Evolutionary conservation across 2,797 vertebrate species (phyloP), one percentile per base, ranked within the genome.

Genomic region (Liasis olivaceus): DNA sequence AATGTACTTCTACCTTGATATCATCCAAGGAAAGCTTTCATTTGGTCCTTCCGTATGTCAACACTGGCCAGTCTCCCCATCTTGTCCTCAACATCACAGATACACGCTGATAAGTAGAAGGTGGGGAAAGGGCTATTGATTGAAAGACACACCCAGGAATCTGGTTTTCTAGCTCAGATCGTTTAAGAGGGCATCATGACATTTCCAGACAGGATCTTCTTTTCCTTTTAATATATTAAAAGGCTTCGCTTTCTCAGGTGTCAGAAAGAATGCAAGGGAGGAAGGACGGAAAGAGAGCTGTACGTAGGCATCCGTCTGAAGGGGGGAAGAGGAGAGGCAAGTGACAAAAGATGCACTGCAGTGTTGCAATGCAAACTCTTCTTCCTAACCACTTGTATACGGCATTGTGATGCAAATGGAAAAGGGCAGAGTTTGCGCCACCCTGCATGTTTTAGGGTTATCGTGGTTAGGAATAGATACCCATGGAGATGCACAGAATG

Each of bases 321-420:
- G 31, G 7, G 15, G 69, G 15, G 31, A 72, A 36, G 15, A 72
- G 69, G 31, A 15, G 69, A 72, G 36, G 20, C 31, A 20, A 17
- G 15, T 17, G 15, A 36, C 0, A 15, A 36, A 2, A 36, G 0
- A 17, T 7, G 6, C 69, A 72, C 0, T 36, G 14, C 3, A 2
- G 15, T 72, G 66, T 36, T 72, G 15, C 7, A 36, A 72, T 20
- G 69, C 31, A 72, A 72, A 20, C 31, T 36, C 69, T 36, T 72
- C 69, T 72, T 0, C 42, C 42, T 42, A 42, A 2, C 42, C 69
- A 20, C 31, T 72, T 72, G 15, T 5, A 14, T 1, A 72, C 8
- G 14, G 36, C 6, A 36, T 36, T 72, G 66, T 72, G 14, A 72
- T n/a, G 31, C 14, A 72, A 54, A 54, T 54, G 8, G 51, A 54